Base-by-base conservation (phyloP, 1,140 invertebrate species). In the Araneus ventricosus region DNA sequence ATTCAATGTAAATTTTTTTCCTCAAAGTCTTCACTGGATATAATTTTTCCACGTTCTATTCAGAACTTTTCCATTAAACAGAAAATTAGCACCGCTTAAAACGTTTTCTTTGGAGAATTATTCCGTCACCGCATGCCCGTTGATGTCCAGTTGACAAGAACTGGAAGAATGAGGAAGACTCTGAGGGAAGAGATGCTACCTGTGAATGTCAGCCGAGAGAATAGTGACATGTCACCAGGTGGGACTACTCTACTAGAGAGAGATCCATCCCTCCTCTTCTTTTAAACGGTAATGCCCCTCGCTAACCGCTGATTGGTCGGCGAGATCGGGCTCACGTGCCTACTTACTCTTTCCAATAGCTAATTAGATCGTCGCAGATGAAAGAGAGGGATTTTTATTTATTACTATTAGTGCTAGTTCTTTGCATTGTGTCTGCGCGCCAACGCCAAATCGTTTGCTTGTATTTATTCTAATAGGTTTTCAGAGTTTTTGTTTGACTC, bases 251-350 rank as follows among this genome's bases (percentile, higher is more conserved):
- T 22, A 41, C 59, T 37, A 34, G 70, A 75, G 70, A 75, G 57
- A 27, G 70, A 79, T 39, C 34, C 75, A 82, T 84, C 89, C 89
- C 89, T 91, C 89, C 89, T 84, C 89, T 82, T 84, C 89, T 63
- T 84, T 82, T 39, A 45, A 84, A 63, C 52, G 75, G 89, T 79
- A 79, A 90, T 52, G 67, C 67, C 88, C 70, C 88, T 80, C 67
- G 37, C 70, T 80, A 41, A 22, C n/a, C 39, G 41, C 88, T 90
- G 67, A 90, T 90, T 90, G 88, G 88, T 90, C 63, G 88, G 41
- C 34, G 41, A 27, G 70, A 52, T 57, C 39, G 37, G 24, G 45
- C 70, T 80, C 88, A 90, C 88, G 63, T 90, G 88, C 88, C 88
- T 59, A 80, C 88, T 45, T 45, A 85, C 45, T 85, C 84, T 85